phyloP scores from a whole-genome alignment of 2,797 vertebrate genomes.

The Rhinoraja longicauda region DNA sequence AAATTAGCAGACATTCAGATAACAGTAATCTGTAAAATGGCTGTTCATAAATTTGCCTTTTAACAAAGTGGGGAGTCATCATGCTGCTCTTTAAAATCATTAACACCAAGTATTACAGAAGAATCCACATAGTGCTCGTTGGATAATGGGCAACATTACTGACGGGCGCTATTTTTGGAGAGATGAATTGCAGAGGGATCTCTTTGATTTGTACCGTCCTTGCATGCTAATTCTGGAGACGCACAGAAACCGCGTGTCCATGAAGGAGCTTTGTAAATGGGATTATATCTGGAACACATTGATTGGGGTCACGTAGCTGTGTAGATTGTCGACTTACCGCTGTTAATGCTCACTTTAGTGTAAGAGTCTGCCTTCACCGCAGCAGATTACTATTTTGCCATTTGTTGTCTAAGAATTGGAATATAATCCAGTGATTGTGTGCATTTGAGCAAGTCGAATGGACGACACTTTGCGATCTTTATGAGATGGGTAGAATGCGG shows the following conservation, averaged over 20 bases:
- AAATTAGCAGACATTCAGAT: background rate
- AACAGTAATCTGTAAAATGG: background rate
- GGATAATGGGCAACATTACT: background rate
- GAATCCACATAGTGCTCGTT: background rate
- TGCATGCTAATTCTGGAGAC: background rate
- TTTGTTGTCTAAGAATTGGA: background rate
- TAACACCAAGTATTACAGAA: background rate
- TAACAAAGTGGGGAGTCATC: background rate
- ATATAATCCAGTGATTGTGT: background rate
- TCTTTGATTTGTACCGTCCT: background rate
- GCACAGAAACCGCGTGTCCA: background rate
- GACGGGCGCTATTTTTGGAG: background rate
- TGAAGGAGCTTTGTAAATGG: background rate
- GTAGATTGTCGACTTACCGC: background rate
- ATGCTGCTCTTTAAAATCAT: constrained; percentile 11
- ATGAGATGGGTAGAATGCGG: background rate
- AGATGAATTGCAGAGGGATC: background rate
- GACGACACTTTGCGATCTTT: background rate
- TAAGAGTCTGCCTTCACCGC: background rate
- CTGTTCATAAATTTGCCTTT: background rate
- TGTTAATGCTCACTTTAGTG: background rate
- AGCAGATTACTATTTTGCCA: background rate
- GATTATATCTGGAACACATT: background rate
- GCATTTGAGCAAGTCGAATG: background rate
- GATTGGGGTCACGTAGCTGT: background rate